Conservation (phyloP, 1,140 invertebrate species). For the Drosophila asahinai region DNA sequence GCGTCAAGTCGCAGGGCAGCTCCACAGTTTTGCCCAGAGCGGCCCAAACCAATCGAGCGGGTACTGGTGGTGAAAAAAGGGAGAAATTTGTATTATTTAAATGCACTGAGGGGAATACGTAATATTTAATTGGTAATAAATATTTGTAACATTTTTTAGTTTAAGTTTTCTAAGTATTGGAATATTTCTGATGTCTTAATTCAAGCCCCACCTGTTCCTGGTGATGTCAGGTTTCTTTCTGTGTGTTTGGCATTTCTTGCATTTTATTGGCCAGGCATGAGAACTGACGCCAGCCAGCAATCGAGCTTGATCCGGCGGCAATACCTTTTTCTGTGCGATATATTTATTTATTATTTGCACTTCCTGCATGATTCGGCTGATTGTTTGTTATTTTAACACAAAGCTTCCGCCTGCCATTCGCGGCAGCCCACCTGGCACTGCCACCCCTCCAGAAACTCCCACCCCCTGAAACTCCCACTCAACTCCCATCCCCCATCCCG, state of each 20-base stretch:
- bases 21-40: conserved; percentile 90
- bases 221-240: conserved; percentile 4
- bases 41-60: conserved; percentile 89
- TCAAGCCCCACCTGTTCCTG: not conserved
- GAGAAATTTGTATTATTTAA: conserved; percentile 17
- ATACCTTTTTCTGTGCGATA: conserved; percentile 57
- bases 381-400: conserved; percentile 84
- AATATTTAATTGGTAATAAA: not conserved
- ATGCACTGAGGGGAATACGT: not conserved
- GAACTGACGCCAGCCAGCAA: conserved; percentile 41
- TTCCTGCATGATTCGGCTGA: conserved; percentile 81
- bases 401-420: conserved; percentile 67
- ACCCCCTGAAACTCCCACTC: not conserved
- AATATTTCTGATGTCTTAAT: no score
- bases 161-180: no score
- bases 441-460: conserved; percentile 1
- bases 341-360: conserved; percentile 84
- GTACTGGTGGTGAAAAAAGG: conserved; percentile 85
- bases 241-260: conserved; percentile 1
- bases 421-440: conserved; percentile 16
- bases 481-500: not conserved
- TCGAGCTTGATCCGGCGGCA: conserved; percentile 31
- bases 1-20: conserved; percentile 92
- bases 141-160: no score
- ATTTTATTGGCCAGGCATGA: conserved; percentile 40